Base-by-base conservation (phyloP, 2,113 vertebrate species). In the Tor tambroides region DNA sequence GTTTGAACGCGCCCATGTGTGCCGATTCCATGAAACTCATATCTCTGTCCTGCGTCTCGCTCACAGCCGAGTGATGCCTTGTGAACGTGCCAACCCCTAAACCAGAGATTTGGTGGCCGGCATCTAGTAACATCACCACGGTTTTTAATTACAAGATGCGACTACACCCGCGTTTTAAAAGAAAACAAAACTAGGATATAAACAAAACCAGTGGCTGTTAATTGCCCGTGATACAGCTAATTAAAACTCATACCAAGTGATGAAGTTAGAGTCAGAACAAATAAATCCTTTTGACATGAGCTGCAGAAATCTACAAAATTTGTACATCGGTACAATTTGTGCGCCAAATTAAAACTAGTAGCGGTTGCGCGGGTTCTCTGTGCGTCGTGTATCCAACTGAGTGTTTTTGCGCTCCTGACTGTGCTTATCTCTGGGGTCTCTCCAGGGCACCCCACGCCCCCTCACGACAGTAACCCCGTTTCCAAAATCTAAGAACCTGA, bases 1-100 rank as follows among this genome's bases (percentile, higher is more conserved):
- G 94, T 91, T 97, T 96, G 93, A 96, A 97, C 77, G 96, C 96
- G 21, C 96, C 96, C 96, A 97, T 96, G 93, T 96, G 96, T 38
- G 94, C 95, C 35, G 95, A 94, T 90, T 97, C 96, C 89, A 96
- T 96, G 90, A 97, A 96, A 91, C 95, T 95, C 91, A 96, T 92
- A 87, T 97, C 96, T 35, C 96, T 92, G 85, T 97, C 96, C 87
- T 96, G 96, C 93, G 96, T 95, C 91, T 97, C 96, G 23, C 94
- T 94, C 12, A 79, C 51, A 56, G 89, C 77, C 11, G 89, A 95
- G 71, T 96, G 96, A 89, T 96, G 96, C 90, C 96, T 94, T 85
- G 95, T 93, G 92, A 96, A 96, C 46, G 94, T 94, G 90, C 95
- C 95, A 92, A 96, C 96, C 77, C 95, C 96, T 90, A 96, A 93